Conservation (phyloP, 2,888 invertebrate species). For the Spicauda simplicius region DNA sequence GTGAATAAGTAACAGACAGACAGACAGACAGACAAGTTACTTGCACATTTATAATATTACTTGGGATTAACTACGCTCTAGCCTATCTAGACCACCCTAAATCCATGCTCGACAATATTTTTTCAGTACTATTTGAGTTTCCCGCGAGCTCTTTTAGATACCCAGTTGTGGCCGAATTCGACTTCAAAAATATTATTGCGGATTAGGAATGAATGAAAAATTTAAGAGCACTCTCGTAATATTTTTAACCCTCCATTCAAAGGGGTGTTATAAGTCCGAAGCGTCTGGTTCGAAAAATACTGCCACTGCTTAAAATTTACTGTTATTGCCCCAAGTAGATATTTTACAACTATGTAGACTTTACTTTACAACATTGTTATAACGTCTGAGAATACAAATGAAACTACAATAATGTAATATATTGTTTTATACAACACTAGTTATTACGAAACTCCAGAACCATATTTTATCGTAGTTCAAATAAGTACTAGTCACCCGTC, state of each 20-base stretch:
- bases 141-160: constrained; percentile 31
- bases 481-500: no score
- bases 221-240: constrained; percentile 13
- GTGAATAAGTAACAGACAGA: no score
- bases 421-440: no score
- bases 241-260: background rate
- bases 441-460: no score
- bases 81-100: background rate
- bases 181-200: constrained; percentile 3
- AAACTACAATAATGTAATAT: background rate
- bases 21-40: no score
- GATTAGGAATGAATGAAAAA: constrained; percentile 16
- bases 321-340: background rate
- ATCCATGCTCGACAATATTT: background rate
- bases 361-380: background rate
- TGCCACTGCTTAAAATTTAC: background rate
- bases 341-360: background rate
- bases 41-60: no score
- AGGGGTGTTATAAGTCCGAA: background rate
- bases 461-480: no score
- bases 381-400: no score
- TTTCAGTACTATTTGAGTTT: background rate
- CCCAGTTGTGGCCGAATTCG: constrained; percentile 5
- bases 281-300: background rate
- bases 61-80: no score